phyloP scores from a whole-genome alignment of 2,797 vertebrate genomes.

The Brachyrhaphis roseni region DNA sequence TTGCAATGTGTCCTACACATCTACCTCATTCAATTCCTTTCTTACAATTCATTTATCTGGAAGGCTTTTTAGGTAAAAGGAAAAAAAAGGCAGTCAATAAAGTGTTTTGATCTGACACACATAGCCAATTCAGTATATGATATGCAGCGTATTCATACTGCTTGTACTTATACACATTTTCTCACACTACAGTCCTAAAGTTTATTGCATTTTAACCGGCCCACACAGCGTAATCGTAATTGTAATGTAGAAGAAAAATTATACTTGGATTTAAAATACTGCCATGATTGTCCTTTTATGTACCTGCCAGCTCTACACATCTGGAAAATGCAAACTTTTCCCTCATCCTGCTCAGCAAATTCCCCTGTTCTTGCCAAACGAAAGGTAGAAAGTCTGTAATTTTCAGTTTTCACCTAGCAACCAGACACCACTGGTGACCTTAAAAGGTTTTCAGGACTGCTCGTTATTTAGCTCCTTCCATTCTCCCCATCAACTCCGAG shows the following conservation, averaged over 20 bases:
- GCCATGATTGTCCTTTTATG: not conserved
- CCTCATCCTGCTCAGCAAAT: not conserved
- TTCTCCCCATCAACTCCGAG: too few relatives aligned
- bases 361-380: not conserved
- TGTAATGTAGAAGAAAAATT: not conserved
- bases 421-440: too few relatives aligned
- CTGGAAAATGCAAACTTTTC: not conserved
- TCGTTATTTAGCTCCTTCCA: too few relatives aligned
- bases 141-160: not conserved
- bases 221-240: not conserved
- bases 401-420: not conserved
- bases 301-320: not conserved
- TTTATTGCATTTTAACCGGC: not conserved
- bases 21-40: not conserved
- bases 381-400: not conserved
- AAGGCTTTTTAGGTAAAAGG: not conserved
- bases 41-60: not conserved
- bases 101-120: not conserved
- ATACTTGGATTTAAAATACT: not conserved
- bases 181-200: not conserved
- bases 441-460: too few relatives aligned
- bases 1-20: not conserved
- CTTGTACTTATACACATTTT: not conserved
- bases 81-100: not conserved
- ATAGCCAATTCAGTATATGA: not conserved